Percentiles rank a stretch among this genome's conserved stretches.
These are phyloP conservation scores for Papilio helenus DNA, from an alignment of 1,140 invertebrate genomes.

Conservation along the genomic window DNA sequence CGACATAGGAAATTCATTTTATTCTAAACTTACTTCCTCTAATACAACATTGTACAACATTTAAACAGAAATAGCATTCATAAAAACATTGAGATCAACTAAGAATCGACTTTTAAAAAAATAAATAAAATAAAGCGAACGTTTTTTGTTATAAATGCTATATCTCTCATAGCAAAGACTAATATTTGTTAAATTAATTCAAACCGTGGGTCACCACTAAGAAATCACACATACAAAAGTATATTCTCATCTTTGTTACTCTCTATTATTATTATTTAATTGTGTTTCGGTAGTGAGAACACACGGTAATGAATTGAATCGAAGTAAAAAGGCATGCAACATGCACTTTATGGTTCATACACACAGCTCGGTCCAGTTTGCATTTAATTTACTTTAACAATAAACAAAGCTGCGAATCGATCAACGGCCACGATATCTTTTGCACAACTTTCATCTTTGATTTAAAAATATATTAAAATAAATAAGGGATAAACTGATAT, in stretches of 20 bases:
- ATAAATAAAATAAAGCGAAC: not conserved
- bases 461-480: constrained; percentile 3
- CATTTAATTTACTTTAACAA: not conserved
- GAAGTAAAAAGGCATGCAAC: not conserved
- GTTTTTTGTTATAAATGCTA: not conserved
- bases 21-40: not conserved
- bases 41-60: not conserved
- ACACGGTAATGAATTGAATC: not conserved
- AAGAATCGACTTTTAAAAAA: no score
- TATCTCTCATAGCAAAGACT: not conserved
- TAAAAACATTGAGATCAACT: not conserved
- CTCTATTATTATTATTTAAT: not conserved
- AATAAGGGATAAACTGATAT: not conserved
- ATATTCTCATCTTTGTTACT: no score
- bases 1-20: not conserved
- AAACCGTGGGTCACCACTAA: not conserved
- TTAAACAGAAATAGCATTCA: not conserved
- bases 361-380: not conserved
- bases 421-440: constrained; percentile 22
- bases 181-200: not conserved
- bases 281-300: not conserved
- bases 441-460: constrained; percentile 26
- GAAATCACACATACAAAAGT: not conserved
- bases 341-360: not conserved
- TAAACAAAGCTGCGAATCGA: constrained; percentile 28